A percentile compares a stretch with the other conserved stretches of the same genome.
phyloP scores from a whole-genome alignment of 1,140 invertebrate species.

The Drosophila azteca region DNA sequence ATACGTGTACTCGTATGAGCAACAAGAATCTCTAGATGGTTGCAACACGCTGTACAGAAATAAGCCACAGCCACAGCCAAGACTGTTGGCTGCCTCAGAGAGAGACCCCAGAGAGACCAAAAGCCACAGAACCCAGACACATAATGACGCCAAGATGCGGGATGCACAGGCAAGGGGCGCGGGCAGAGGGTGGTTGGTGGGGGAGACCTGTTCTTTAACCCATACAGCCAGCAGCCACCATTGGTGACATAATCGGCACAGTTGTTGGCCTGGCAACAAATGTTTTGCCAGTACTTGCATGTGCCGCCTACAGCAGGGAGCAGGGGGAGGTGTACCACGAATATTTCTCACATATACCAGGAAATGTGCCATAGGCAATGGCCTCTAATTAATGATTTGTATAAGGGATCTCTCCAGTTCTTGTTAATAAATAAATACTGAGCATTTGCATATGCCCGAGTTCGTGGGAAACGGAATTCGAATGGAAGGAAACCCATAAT shows the following conservation, averaged over 20 bases:
- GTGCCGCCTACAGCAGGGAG: conserved; percentile 6
- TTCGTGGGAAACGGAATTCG: background rate
- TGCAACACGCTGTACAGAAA: too few relatives aligned
- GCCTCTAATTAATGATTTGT: conserved; percentile 47
- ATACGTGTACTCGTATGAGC: too few relatives aligned
- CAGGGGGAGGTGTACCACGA: conserved; percentile 1
- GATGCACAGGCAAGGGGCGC: conserved; percentile 13
- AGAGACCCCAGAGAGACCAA: too few relatives aligned
- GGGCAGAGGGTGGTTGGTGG: background rate
- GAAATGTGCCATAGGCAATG: conserved; percentile 12
- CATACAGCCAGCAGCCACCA: conserved; percentile 33
- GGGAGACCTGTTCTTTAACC: conserved; percentile 31
- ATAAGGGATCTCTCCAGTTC: conserved; percentile 1
- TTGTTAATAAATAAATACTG: background rate
- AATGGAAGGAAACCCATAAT: conserved; percentile 13
- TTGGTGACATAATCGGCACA: conserved; percentile 72
- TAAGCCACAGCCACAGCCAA: too few relatives aligned
- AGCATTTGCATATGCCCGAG: conserved; percentile 19
- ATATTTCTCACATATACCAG: too few relatives aligned
- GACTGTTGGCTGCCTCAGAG: too few relatives aligned
- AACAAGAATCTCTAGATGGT: too few relatives aligned
- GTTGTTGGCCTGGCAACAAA: conserved; percentile 68
- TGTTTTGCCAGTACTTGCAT: conserved; percentile 46
- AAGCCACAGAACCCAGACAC: too few relatives aligned
- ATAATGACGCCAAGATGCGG: too few relatives aligned